These are phyloP conservation scores for Caenorhabditis brenneri DNA, from an alignment of 1,140 invertebrate species.

Conservation along the genomic window DNA sequence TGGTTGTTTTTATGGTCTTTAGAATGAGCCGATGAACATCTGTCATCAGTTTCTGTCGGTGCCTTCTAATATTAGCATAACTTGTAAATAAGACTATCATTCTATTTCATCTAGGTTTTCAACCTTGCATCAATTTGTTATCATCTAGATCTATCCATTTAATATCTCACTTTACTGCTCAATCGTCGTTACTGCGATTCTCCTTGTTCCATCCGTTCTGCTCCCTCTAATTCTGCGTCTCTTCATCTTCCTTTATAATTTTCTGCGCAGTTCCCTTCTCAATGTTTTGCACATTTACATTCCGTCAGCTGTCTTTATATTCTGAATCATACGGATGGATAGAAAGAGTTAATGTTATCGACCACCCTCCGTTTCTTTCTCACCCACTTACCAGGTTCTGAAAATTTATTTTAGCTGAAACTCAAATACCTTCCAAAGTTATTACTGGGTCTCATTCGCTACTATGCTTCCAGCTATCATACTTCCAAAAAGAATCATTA, in stretches of 20 bases:
- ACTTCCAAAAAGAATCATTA: too few species aligned
- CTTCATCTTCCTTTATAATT: constrained; percentile 5
- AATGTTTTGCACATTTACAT: constrained; percentile 40
- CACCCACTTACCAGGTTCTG: not conserved
- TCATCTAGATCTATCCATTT: not conserved
- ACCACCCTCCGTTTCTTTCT: not conserved
- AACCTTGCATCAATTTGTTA: constrained; percentile 21
- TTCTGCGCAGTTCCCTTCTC: constrained; percentile 23
- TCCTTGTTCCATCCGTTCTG: not conserved
- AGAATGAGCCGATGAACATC: too few species aligned
- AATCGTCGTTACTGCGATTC: constrained; percentile 15
- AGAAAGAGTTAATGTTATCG: constrained; percentile 26
- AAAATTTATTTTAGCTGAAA: not conserved
- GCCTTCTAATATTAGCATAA: too few species aligned
- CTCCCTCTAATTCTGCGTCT: not conserved
- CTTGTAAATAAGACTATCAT: too few species aligned
- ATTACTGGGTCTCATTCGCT: too few species aligned
- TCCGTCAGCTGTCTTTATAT: constrained; percentile 7
- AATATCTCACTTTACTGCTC: constrained; percentile 1
- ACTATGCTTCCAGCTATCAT: too few species aligned
- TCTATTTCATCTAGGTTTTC: not conserved
- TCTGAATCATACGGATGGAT: not conserved
- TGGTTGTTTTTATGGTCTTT: too few species aligned
- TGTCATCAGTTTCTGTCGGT: too few species aligned
- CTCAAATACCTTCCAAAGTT: not conserved